These are phyloP conservation scores for Ptycholaimellus sp. DNA, from an alignment of 2,888 invertebrate genomes.

Conservation along the genomic window DNA sequence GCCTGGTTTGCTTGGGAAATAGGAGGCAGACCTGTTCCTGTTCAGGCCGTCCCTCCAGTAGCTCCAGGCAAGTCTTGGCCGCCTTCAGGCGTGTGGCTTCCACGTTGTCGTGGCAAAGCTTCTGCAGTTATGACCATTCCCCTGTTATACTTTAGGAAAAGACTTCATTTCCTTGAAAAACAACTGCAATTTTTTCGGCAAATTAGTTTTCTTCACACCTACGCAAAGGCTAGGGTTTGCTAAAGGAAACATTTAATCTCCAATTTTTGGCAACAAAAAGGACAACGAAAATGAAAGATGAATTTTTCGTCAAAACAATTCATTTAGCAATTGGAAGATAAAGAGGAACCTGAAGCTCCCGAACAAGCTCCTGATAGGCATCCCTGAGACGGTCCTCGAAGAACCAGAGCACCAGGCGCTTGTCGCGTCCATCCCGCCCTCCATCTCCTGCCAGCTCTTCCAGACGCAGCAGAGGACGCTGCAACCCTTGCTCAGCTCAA, in stretches of 20 bases:
- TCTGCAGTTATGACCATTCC: too few species aligned
- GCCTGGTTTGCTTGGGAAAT: neutral
- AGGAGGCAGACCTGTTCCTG: conserved; percentile 46
- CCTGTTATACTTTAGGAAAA: conserved; percentile 3
- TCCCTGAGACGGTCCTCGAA: conserved; percentile 68
- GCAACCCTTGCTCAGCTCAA: too few species aligned
- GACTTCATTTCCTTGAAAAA: too few species aligned
- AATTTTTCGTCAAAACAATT: neutral
- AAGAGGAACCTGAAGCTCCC: conserved; percentile 38
- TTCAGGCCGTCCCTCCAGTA: conserved; percentile 54
- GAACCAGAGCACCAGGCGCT: conserved; percentile 41
- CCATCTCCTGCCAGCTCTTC: conserved; percentile 28
- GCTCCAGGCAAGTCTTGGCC: conserved; percentile 42
- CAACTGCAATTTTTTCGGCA: too few species aligned
- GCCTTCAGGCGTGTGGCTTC: conserved; percentile 57
- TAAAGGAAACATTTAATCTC: too few species aligned
- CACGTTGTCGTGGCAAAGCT: conserved; percentile 50
- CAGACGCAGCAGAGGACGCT: conserved; percentile 27
- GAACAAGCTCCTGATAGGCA: conserved; percentile 45
- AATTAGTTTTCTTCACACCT: too few species aligned
- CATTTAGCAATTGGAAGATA: conserved; percentile 1
- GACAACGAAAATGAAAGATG: conserved; percentile 4
- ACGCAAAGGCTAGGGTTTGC: too few species aligned
- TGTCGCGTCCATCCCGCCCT: conserved; percentile 16
- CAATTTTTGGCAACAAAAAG: neutral